These are phyloP conservation scores for Noctilio leporinus DNA, from an alignment of 2,113 vertebrate species.

Conservation along the genomic window DNA sequence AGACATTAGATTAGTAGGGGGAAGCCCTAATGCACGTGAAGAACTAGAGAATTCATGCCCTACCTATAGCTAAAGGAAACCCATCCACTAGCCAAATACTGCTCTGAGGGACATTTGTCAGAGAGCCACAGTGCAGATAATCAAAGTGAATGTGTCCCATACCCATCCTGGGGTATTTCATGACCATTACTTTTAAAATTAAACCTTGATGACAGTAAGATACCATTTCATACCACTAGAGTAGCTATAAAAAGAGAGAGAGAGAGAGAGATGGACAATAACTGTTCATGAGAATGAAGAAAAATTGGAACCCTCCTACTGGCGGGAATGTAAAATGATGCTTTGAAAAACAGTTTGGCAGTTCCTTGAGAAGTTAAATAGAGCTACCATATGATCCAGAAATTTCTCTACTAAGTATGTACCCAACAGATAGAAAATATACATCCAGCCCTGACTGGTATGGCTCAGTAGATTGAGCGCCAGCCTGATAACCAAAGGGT, in stretches of 20 bases:
- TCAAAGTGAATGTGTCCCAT: neutral
- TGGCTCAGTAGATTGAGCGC: too few relatives aligned
- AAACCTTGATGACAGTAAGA: neutral
- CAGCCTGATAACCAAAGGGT: too few relatives aligned
- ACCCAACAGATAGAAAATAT: neutral
- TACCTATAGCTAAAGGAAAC: neutral
- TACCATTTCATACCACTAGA: neutral
- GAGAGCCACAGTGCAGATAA: neutral
- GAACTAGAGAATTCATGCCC: neutral
- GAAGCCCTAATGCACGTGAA: neutral
- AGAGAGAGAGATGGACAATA: neutral
- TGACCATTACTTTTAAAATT: neutral
- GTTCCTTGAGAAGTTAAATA: neutral
- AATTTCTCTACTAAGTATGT: neutral
- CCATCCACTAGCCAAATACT: neutral
- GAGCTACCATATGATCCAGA: neutral
- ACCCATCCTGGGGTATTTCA: neutral
- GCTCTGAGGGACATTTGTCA: neutral
- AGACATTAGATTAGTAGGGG: neutral
- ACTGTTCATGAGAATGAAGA: neutral
- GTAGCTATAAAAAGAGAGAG: neutral
- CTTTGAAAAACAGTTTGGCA: neutral
- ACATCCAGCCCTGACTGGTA: too few relatives aligned
- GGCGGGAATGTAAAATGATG: neutral
- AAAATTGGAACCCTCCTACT: neutral